phyloP scores from a whole-genome alignment of 2,797 vertebrate genomes.

The Sparus aurata region DNA sequence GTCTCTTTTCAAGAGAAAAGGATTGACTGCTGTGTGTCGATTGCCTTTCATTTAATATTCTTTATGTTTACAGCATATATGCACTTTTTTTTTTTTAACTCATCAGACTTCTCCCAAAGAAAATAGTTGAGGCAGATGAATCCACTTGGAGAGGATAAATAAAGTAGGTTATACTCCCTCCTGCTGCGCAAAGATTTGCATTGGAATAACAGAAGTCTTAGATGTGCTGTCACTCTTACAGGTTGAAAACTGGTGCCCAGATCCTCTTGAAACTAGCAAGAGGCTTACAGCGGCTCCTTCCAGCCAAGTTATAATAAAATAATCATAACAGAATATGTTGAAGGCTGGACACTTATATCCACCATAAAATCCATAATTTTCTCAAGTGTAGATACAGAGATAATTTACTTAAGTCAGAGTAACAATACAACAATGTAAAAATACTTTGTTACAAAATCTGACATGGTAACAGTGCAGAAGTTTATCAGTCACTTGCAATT shows the following conservation, averaged over 20 bases:
- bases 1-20: conserved; percentile 11
- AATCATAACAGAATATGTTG: not conserved
- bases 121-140: not conserved
- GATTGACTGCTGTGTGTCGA: not conserved
- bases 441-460: not conserved
- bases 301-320: not conserved
- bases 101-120: conserved; percentile 8
- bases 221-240: not conserved
- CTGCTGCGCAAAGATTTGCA: conserved; percentile 16
- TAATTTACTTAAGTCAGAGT: not conserved
- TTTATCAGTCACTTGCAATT: not conserved
- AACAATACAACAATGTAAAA: not conserved
- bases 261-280: not conserved
- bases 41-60: conserved; percentile 13
- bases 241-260: not conserved
- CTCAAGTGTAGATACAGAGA: not conserved
- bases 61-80: not conserved
- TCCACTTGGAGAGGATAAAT: conserved; percentile 4
- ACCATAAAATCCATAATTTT: not conserved
- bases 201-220: not conserved
- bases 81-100: not conserved
- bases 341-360: no score
- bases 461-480: not conserved
- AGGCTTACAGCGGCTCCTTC: not conserved
- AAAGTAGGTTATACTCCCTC: conserved; percentile 35